A percentile compares a stretch with the other conserved stretches of the same genome.
Evolutionary conservation across 2,888 invertebrate species (phyloP).

Genomic region (Pandemis heparana): DNA sequence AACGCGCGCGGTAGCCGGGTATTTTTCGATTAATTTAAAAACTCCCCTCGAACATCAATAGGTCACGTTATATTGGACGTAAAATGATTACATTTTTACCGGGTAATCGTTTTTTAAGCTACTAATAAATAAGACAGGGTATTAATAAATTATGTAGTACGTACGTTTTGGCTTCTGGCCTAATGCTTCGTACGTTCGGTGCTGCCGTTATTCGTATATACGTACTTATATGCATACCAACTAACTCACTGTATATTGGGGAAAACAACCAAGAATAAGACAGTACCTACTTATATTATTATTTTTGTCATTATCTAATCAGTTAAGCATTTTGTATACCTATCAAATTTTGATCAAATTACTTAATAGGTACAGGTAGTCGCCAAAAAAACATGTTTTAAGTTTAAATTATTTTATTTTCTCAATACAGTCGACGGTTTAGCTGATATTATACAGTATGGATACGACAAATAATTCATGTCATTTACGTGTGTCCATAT

Average conservation of each 20-base stretch:
- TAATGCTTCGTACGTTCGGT: slow-evolving; percentile 14
- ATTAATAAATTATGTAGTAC: slow-evolving; percentile 15
- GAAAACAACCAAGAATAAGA: too few relatives aligned
- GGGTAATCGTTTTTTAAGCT: slow-evolving; percentile 3
- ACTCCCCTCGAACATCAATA: slow-evolving; percentile 4
- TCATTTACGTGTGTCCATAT: not conserved
- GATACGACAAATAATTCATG: not conserved
- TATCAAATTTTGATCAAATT: too few relatives aligned
- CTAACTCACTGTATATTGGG: too few relatives aligned
- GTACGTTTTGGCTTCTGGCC: slow-evolving; percentile 13
- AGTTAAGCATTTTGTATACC: not conserved
- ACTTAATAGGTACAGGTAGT: not conserved
- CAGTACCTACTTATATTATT: too few relatives aligned
- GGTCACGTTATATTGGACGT: slow-evolving; percentile 34
- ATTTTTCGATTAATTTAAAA: slow-evolving; percentile 58
- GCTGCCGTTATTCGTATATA: not conserved
- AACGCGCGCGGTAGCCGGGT: slow-evolving; percentile 61
- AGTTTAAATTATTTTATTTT: slow-evolving; percentile 70
- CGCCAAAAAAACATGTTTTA: slow-evolving; percentile 44
- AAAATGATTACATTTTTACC: slow-evolving; percentile 37
- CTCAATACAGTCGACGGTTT: slow-evolving; percentile 68
- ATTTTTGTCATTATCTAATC: not conserved
- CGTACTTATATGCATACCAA: not conserved
- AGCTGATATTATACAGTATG: slow-evolving; percentile 28
- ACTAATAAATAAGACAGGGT: not conserved